phyloP scores from a whole-genome alignment of 2,888 invertebrate genomes.

The Perizoma flavofasciatum region DNA sequence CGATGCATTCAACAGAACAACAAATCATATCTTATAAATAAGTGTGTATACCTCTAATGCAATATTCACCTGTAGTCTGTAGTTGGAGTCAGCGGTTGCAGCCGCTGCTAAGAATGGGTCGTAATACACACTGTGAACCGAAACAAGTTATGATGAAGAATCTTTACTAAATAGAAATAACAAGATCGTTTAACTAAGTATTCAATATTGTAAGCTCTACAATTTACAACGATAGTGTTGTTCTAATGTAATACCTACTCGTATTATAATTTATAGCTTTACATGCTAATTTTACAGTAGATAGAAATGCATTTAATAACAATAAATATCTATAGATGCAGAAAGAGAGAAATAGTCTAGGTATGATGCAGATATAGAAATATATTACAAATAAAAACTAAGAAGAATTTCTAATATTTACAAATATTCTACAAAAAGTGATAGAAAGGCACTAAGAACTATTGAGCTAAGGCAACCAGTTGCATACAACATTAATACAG shows the following conservation, averaged over 20 bases:
- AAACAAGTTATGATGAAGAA: slow-evolving; percentile 40
- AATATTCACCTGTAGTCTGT: slow-evolving; percentile 92
- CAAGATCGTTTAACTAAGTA: neutral
- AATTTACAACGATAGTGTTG: slow-evolving; percentile 8
- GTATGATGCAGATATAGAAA: slow-evolving; percentile 19
- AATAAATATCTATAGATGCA: slow-evolving; percentile 18
- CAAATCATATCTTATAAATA: neutral
- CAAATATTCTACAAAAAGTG: slow-evolving; percentile 32
- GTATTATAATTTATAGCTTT: slow-evolving; percentile 8
- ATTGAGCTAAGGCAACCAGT: slow-evolving; percentile 52
- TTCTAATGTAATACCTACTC: neutral
- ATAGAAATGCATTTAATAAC: slow-evolving; percentile 15
- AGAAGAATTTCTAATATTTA: slow-evolving; percentile 18
- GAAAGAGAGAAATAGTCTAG: slow-evolving; percentile 9
- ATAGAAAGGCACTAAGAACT: slow-evolving; percentile 39
- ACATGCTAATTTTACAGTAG: slow-evolving; percentile 20
- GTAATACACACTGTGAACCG: slow-evolving; percentile 93
- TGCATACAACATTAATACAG: slow-evolving; percentile 41
- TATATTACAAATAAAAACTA: slow-evolving; percentile 3
- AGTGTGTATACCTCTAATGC: slow-evolving; percentile 1
- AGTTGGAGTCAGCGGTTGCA: slow-evolving; percentile 92
- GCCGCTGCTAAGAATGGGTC: slow-evolving; percentile 97
- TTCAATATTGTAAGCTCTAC: slow-evolving; percentile 22
- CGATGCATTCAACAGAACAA: neutral
- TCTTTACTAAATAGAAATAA: neutral